phyloP scores from a whole-genome alignment of 2,888 invertebrate genomes.

The Drosophila vallismaia region DNA sequence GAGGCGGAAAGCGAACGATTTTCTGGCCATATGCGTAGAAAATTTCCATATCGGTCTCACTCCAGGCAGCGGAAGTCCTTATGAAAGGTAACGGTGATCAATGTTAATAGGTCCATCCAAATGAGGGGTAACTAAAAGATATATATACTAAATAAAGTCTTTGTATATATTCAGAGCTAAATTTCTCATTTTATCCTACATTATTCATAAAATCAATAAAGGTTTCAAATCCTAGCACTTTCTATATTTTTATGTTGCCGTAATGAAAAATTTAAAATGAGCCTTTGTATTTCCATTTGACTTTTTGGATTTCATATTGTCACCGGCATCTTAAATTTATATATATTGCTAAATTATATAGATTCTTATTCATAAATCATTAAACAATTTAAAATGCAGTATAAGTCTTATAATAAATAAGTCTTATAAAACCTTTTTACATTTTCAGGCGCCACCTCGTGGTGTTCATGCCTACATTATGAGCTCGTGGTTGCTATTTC shows the following conservation, averaged over 20 bases:
- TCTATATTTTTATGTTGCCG: no score
- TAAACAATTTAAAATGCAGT: background rate
- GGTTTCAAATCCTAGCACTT: no score
- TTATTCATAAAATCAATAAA: no score
- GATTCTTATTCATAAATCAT: background rate
- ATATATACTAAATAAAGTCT: no score
- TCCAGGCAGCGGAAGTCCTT: conserved; percentile 24
- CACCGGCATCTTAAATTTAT: no score
- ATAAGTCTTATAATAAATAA: background rate
- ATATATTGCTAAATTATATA: background rate
- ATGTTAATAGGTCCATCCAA: background rate
- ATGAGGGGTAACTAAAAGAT: no score
- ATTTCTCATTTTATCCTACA: no score
- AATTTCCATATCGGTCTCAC: conserved; percentile 16
- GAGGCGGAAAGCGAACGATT: conserved; percentile 17
- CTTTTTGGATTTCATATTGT: no score
- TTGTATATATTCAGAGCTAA: no score
- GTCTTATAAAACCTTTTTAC: background rate
- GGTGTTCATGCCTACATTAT: background rate
- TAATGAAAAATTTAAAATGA: no score
- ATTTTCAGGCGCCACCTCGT: background rate
- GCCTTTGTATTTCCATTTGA: no score
- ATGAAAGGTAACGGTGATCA: conserved; percentile 3
- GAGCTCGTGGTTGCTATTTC: background rate
- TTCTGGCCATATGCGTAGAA: conserved; percentile 28